Conservation (phyloP, 2,888 invertebrate genomes). For the Oscheius sp. region DNA sequence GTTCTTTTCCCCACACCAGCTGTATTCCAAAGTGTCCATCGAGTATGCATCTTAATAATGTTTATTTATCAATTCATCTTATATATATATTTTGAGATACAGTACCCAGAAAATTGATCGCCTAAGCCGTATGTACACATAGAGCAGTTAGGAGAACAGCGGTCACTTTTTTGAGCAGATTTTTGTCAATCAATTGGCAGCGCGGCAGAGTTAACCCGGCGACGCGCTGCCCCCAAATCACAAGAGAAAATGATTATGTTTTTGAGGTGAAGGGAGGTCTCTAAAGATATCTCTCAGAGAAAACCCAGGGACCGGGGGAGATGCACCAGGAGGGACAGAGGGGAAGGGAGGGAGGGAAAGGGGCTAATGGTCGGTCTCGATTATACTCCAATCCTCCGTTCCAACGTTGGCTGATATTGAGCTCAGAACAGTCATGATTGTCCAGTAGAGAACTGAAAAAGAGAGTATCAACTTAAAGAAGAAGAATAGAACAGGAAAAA, state of each 20-base stretch:
- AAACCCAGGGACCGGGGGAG: constrained; percentile 19
- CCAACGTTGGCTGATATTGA: constrained; percentile 38
- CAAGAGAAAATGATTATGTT: constrained; percentile 27
- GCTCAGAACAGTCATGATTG: constrained; percentile 52
- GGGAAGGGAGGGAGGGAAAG: not conserved
- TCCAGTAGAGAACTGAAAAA: constrained; percentile 59
- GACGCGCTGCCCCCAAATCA: constrained; percentile 23
- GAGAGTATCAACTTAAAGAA: constrained; percentile 1
- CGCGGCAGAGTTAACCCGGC: constrained; percentile 7
- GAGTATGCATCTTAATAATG: constrained; percentile 93
- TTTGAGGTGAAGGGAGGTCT: constrained; percentile 5
- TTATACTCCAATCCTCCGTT: constrained; percentile 38
- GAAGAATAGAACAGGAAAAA: not conserved
- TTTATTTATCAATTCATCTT: constrained; percentile 28
- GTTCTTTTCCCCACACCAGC: constrained; percentile 49
- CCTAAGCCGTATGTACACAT: constrained; percentile 32
- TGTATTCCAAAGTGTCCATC: constrained; percentile 73
- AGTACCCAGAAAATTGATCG: constrained; percentile 18
- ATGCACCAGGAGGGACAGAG: constrained; percentile 24
- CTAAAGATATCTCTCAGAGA: not conserved
- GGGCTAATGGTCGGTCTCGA: constrained; percentile 27
- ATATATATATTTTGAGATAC: no score
- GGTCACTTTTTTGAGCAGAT: constrained; percentile 6
- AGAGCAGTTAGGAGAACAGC: constrained; percentile 22
- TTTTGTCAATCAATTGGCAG: not conserved